Base-by-base conservation (phyloP, 2,888 invertebrate genomes). In the Eupithecia dodoneata region DNA sequence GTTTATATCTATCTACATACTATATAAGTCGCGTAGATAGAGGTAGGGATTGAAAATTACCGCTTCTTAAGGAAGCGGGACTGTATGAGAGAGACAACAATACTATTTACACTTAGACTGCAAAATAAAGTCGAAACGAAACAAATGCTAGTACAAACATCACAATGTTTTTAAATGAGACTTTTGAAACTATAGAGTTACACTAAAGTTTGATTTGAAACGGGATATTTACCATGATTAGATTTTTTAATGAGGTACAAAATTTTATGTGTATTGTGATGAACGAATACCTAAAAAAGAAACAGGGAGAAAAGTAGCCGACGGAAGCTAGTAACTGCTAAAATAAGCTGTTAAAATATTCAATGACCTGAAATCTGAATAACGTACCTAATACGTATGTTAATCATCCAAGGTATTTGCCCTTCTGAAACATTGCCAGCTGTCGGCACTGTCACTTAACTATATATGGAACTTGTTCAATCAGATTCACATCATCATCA, bases 361-460 rank as follows among this genome's bases (percentile, higher is more conserved):
- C 63, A 63, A 63, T 63, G 63, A 63, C 63, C 63, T 12, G 63
- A 63, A 63, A 63, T 30, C 18, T 18, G 4, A 59, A 18, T 30
- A 4, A 63, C 63, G 63, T 30, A 63, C 10, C 30, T 30, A 30
- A 63, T 63, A 63, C n/a, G 12, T 63, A 12, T 63, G 63, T 12
- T 63, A 30, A 63, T 63, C 63, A 63, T 63, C 30, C 63, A 63
- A 67, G n/a, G 10, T 3, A 44, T 67, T 67, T 44, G 67, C n/a
- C 41, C 67, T 67, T 67, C 67, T 67, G 63, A 63, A 59, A 30
- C 18, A 63, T 63, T 30, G 63, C 63, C 63, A 63, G 63, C 63
- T 12, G 63, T 30, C 63, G 9, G 59, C 18, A 10, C 59, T 18
- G 18, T 59, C 59, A 9, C 10, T 59, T 18, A 59, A 18, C 18